Percentiles rank a stretch among this genome's conserved stretches.
These are phyloP conservation scores for Meliscaeva auricollis DNA, from an alignment of 2,888 invertebrate species.

Conservation along the genomic window DNA sequence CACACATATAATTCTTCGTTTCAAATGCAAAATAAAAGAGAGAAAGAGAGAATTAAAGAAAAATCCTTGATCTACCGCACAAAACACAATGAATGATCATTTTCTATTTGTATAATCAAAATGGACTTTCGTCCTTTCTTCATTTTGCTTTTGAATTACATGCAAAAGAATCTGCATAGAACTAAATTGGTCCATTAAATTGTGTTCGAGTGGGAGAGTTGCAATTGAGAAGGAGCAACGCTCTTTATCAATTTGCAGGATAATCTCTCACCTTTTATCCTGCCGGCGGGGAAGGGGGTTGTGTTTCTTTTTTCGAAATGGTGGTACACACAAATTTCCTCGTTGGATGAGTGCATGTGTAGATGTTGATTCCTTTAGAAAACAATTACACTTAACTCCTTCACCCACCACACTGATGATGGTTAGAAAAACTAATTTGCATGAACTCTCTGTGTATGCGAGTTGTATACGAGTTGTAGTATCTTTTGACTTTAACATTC, in stretches of 20 bases:
- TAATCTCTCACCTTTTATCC: neutral
- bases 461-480: constrained; percentile 27
- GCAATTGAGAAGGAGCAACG: neutral
- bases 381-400: constrained; percentile 35
- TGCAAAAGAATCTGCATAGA: constrained; percentile 27
- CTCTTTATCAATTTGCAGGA: constrained; percentile 18
- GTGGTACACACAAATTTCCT: too few relatives aligned
- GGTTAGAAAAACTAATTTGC: constrained; percentile 41
- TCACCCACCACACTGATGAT: neutral
- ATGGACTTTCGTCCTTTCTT: constrained; percentile 28
- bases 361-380: neutral
- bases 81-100: constrained; percentile 56
- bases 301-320: too few relatives aligned
- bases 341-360: neutral
- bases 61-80: constrained; percentile 41
- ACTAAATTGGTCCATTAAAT: constrained; percentile 32
- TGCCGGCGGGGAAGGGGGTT: too few relatives aligned
- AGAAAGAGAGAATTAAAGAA: neutral
- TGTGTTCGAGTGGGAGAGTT: constrained; percentile 1
- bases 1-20: neutral
- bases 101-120: constrained; percentile 53
- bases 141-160: neutral
- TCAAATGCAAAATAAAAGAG: neutral
- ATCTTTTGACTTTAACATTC: constrained; percentile 42
- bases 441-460: neutral